Conservation (phyloP, 2,888 invertebrate species). For the Acronicta alni region DNA sequence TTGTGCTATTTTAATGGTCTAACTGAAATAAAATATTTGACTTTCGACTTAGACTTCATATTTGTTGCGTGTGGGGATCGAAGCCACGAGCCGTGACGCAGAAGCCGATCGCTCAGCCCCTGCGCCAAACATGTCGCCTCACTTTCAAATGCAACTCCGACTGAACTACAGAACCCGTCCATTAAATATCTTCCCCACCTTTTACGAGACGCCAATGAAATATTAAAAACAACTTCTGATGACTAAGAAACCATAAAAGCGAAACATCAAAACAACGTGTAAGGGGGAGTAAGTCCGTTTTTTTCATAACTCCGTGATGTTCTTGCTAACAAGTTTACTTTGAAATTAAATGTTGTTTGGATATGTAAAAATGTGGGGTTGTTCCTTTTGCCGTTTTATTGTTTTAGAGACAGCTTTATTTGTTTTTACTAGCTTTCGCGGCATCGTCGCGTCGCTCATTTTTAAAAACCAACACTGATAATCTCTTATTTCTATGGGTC, state of each 20-base stretch:
- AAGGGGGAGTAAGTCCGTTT: conserved; percentile 14
- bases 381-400: conserved; percentile 24
- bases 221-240: conserved; percentile 1
- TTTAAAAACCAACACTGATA: too few species aligned
- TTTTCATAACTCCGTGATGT: conserved; percentile 30
- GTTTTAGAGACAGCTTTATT: conserved; percentile 24
- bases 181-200: background rate
- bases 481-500: too few species aligned
- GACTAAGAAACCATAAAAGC: conserved; percentile 14
- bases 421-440: conserved; percentile 15
- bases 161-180: conserved; percentile 1
- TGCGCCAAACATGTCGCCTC: too few species aligned
- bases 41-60: too few species aligned
- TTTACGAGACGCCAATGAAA: conserved; percentile 6
- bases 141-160: too few species aligned
- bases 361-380: conserved; percentile 4
- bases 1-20: too few species aligned
- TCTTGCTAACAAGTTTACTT: conserved; percentile 17
- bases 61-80: too few species aligned
- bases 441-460: too few species aligned
- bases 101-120: too few species aligned
- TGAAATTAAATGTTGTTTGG: conserved; percentile 30
- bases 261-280: conserved; percentile 37
- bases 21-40: too few species aligned
- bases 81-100: too few species aligned